Evolutionary conservation across 1,140 invertebrate species (phyloP).

Genomic region (Diorhabda sublineata): DNA sequence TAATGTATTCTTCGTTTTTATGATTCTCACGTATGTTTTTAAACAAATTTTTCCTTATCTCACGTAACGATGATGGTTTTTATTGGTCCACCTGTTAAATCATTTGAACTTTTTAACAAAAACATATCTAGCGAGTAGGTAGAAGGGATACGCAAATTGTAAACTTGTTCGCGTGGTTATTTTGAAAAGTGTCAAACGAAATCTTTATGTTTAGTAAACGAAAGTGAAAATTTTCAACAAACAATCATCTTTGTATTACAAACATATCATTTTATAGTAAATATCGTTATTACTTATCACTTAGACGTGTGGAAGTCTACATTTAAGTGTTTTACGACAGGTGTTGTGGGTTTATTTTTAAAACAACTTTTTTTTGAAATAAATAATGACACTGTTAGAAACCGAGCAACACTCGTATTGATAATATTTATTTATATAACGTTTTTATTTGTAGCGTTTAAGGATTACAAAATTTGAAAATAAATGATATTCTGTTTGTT

Average conservation of each 20-base stretch:
- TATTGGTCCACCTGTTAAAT: no score
- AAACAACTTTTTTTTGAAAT: conserved; percentile 1
- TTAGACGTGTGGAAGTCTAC: conserved; percentile 4
- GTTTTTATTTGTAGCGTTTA: no score
- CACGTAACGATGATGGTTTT: no score
- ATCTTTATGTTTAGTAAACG: conserved; percentile 44
- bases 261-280: conserved; percentile 41
- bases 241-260: conserved; percentile 40
- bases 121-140: no score
- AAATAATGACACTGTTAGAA: background rate
- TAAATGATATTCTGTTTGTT: no score
- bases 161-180: conserved; percentile 36
- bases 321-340: background rate
- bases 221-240: conserved; percentile 37
- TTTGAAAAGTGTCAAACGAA: conserved; percentile 44
- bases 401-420: no score
- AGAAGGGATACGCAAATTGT: conserved; percentile 3
- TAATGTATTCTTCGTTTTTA: no score
- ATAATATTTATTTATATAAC: no score
- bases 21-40: no score
- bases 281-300: conserved; percentile 36
- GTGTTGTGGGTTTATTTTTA: conserved; percentile 8
- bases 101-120: no score
- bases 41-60: no score
- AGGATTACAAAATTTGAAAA: no score